Base-by-base conservation (phyloP, 1,140 invertebrate species). In the Calephelis nemesis region DNA sequence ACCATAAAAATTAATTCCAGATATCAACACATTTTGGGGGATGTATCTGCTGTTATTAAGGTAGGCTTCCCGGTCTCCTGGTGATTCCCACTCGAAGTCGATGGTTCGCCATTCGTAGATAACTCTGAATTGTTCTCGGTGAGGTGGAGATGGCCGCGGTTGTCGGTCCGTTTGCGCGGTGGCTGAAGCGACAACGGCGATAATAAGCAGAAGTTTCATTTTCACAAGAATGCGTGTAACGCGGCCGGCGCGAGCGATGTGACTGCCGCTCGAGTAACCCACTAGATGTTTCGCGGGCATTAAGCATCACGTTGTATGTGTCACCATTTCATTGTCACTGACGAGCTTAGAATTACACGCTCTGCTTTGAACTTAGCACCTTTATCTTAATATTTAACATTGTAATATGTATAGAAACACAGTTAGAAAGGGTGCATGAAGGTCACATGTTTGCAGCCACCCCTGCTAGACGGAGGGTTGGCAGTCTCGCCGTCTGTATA, bases 1-100 rank as follows among this genome's bases (percentile, higher is more conserved):
- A n/a, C 93, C 92, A 92, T 93, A 95, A 63, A 93, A 92, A 78
- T 94, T 95, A 60, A 95, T 92, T 12, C 94, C 94, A 39, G 93
- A 91, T 40, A 95, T 92, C 48, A 94, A 79, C 60, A 93, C 94
- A 81, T 95, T 95, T 74, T 93, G 90, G 2, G 93, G 92, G 48
- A 94, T 88, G 76, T 94, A 96, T 39, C 83, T 77, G 47, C 90
- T 88, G 42, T 87, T 85, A 58, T 88, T 81, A 12, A 93, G 71
- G 45, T 93, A 93, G 39, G 76, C 74, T 40, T 89, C 79, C 12
- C 89, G 90, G 4, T 86, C 84, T 48, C 72, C 79, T 45, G 83
- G 81, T 63, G 80, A 84, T 54, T 81, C 76, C 89, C 91, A 93
- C 70, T 87, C 84, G 80, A 90, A 93, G 75, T 92, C 90, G 58